These are phyloP conservation scores for Limnephilus auricula DNA, from an alignment of 2,888 invertebrate species.

Conservation along the genomic window DNA sequence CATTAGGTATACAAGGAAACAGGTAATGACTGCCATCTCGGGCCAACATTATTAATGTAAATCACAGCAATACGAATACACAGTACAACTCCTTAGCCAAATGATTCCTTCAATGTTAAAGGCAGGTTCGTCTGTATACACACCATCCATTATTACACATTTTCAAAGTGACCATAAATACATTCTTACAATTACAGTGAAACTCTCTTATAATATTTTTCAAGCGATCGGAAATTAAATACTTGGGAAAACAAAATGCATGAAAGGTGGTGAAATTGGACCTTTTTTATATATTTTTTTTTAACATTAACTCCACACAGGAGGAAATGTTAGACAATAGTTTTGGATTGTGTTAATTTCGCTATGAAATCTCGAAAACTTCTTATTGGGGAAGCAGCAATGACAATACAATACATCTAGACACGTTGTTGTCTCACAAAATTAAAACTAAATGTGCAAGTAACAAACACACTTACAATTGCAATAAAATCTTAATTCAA, in stretches of 20 bases:
- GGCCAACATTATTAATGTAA: conserved; percentile 2
- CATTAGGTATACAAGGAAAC: background rate
- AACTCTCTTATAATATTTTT: background rate
- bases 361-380: too few relatives aligned
- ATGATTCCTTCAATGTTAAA: background rate
- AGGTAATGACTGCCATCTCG: background rate
- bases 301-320: too few relatives aligned
- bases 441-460: too few relatives aligned
- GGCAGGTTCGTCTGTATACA: background rate
- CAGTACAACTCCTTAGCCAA: background rate
- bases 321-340: too few relatives aligned
- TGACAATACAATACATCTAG: too few relatives aligned
- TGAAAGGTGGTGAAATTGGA: background rate
- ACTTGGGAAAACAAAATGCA: background rate
- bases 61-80: conserved; percentile 2
- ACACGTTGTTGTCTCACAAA: too few relatives aligned
- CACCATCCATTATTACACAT: background rate
- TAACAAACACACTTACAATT: too few relatives aligned
- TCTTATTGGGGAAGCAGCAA: too few relatives aligned
- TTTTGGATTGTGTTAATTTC: too few relatives aligned
- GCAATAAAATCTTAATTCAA: too few relatives aligned
- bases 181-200: background rate
- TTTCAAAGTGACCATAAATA: background rate
- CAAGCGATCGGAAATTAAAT: background rate
- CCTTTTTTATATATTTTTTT: background rate